phyloP scores from a whole-genome alignment of 1,140 invertebrate genomes.

The Hestina assimilis region DNA sequence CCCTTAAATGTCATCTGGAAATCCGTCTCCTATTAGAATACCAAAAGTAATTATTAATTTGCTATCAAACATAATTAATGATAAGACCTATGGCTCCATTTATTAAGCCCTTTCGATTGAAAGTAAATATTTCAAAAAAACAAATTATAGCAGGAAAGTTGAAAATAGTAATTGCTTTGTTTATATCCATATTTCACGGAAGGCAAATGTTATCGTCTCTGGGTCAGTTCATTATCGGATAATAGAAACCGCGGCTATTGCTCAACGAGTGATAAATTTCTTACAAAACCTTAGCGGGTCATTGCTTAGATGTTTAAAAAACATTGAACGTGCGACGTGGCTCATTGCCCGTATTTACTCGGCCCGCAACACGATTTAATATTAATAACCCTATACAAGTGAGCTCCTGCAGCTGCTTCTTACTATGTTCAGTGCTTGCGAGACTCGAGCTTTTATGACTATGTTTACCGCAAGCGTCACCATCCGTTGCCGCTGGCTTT shows the following conservation, averaged over 20 bases:
- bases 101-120: no score
- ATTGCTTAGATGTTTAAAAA: slow-evolving; percentile 7
- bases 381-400: slow-evolving; percentile 70
- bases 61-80: neutral
- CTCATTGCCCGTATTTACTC: slow-evolving; percentile 54
- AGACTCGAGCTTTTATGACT: slow-evolving; percentile 54
- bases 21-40: neutral
- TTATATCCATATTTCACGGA: no score
- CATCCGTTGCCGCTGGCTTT: slow-evolving; percentile 29
- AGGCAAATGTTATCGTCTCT: neutral
- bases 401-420: slow-evolving; percentile 53
- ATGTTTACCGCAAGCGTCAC: slow-evolving; percentile 57
- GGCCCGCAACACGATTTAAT: slow-evolving; percentile 56
- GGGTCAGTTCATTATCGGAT: neutral
- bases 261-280: neutral
- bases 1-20: slow-evolving; percentile 6
- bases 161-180: no score
- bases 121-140: no score
- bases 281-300: neutral
- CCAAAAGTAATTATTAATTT: neutral
- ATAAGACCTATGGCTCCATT: no score
- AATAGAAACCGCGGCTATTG: no score
- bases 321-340: slow-evolving; percentile 19
- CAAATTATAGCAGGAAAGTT: no score
- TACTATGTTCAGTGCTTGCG: slow-evolving; percentile 35